Evolutionary conservation across 2,888 invertebrate genomes (phyloP), one percentile per base, ranked within the genome.

Genomic region (Hirtodrosophila cameraria): DNA sequence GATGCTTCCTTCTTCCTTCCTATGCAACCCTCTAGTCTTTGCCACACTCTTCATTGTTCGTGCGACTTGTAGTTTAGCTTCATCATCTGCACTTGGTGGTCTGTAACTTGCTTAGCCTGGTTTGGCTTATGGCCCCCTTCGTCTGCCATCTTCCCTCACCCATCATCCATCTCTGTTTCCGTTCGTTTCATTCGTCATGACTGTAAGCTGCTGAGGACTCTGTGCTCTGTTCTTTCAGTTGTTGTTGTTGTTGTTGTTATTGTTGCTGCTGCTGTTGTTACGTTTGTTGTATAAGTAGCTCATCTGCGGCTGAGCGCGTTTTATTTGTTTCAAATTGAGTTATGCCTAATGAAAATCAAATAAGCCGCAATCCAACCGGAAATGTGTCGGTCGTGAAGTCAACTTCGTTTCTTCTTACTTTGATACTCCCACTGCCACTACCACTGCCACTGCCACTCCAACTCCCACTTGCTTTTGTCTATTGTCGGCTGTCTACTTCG

Each of bases 291-390:
- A 72, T 78, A 81, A 82, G 82, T 71, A 84, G 82, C 82, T 83
- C 83, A 76, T 79, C 77, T 75, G 75, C 74, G 82, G 81, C 81
- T 74, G 81, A 78, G 76, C 73, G 64, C 71, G 73, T 80, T 83
- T 84, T 87, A 75, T 84, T 84, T 76, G 87, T 78, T 78, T 86
- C 79, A 83, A 88, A 88, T 88, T 86, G 86, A 88, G 87, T 88
- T 88, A 86, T 78, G 80, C 79, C 78, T 86, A 88, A 88, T 88
- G 86, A 88, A 87, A 88, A 87, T 88, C 84, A 86, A 88, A 88
- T 86, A 88, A 86, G 86, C 75, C 76, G 64, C 80, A 72, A 78
- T 82, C 85, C 79, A 81, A 82, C 67, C 82, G 83, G 87, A 83
- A 85, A 73, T 68, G 78, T 61, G 78, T 61, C 66, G 69, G 49